A percentile compares a stretch with the other conserved stretches of the same genome.
Conservation (phyloP, 2,113 vertebrate species). For the Myrmecophaga tridactyla region DNA sequence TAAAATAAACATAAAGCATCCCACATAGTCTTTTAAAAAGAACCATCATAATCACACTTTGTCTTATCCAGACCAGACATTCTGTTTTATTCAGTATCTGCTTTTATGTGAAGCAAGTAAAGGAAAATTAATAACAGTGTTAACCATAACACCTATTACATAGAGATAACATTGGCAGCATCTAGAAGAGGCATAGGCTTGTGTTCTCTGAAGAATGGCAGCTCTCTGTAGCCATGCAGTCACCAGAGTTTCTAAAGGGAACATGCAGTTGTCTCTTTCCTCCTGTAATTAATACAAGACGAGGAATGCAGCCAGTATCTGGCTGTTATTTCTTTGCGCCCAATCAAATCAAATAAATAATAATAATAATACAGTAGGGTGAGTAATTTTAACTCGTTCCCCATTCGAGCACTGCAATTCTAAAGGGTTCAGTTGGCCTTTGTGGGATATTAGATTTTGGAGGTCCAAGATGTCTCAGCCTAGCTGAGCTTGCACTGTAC, state of each 20-base stretch:
- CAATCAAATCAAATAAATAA: background rate
- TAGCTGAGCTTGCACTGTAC: conserved; percentile 82
- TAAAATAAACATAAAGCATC: background rate
- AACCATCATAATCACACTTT: background rate
- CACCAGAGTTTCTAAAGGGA: accelerated
- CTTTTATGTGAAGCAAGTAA: background rate
- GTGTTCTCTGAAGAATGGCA: background rate
- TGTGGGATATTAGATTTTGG: conserved; percentile 81
- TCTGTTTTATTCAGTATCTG: background rate
- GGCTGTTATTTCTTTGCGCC: background rate
- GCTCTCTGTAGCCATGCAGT: background rate
- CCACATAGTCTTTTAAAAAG: background rate
- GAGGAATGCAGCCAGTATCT: background rate
- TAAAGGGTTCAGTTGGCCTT: conserved; percentile 77
- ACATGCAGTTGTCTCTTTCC: background rate
- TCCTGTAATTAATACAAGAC: background rate
- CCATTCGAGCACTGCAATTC: background rate
- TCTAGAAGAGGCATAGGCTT: background rate
- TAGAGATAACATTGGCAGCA: background rate
- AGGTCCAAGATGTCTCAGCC: conserved; percentile 83
- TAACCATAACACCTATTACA: background rate
- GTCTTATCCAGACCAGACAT: conserved; percentile 17
- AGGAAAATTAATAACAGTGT: background rate
- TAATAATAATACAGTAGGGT: background rate
- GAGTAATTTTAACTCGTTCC: background rate